phyloP scores from a whole-genome alignment of 2,113 vertebrate genomes.

The Poeciliopsis prolifica region DNA sequence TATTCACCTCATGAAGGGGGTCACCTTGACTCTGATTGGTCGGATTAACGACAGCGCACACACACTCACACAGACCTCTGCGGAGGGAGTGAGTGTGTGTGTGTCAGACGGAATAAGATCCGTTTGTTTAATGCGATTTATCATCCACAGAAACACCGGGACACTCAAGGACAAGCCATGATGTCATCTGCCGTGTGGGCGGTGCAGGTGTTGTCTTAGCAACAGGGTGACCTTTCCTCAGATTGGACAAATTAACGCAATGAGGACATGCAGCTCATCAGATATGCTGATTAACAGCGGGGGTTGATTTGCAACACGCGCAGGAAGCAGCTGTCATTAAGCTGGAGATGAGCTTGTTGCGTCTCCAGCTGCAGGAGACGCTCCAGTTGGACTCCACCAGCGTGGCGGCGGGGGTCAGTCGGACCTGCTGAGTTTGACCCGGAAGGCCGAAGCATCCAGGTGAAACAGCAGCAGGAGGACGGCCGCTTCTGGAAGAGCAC shows the following conservation, averaged over 20 bases:
- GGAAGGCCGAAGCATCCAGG: background rate
- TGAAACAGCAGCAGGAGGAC: background rate
- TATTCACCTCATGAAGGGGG: background rate
- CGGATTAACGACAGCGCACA: slow-evolving; percentile 17
- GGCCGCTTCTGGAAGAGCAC: too few species aligned
- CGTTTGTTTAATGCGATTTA: slow-evolving; percentile 52
- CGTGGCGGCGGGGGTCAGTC: background rate
- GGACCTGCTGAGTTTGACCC: background rate
- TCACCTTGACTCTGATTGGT: slow-evolving; percentile 38
- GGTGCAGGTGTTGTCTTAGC: background rate
- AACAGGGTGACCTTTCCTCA: slow-evolving; percentile 16
- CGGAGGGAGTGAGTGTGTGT: slow-evolving; percentile 9
- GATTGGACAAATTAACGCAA: slow-evolving; percentile 13
- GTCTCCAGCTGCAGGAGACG: slow-evolving; percentile 2
- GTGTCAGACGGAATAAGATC: slow-evolving; percentile 37
- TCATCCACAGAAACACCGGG: slow-evolving; percentile 32
- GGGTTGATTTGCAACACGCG: slow-evolving; percentile 10
- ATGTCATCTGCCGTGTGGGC: slow-evolving; percentile 30
- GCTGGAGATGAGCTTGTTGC: slow-evolving; percentile 9
- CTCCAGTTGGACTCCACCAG: background rate
- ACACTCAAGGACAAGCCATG: slow-evolving; percentile 55
- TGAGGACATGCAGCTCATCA: background rate
- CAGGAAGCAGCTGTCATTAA: slow-evolving; percentile 25
- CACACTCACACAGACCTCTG: slow-evolving; percentile 3
- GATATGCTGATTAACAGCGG: slow-evolving; percentile 16